Percentiles rank a stretch among this genome's conserved stretches.
Evolutionary conservation across 2,888 invertebrate species (phyloP).

Genomic region (Pherbina coryleti): DNA sequence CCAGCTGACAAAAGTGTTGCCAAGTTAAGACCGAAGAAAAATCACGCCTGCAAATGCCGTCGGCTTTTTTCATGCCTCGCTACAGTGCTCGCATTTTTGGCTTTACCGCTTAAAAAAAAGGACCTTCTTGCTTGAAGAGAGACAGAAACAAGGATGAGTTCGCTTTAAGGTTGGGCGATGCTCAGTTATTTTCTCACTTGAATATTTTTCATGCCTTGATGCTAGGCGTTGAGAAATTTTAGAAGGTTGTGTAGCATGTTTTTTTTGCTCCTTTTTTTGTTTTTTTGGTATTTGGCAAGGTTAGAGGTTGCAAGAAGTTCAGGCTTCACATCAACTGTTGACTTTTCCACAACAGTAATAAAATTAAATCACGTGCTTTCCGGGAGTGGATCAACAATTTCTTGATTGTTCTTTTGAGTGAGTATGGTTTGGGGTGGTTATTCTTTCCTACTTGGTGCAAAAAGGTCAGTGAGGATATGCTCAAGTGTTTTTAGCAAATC

Average conservation of each 20-base stretch:
- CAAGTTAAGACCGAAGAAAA: conserved; percentile 35
- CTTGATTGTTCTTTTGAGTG: conserved; percentile 47
- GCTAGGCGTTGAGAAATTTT: conserved; percentile 46
- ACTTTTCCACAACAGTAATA: background rate
- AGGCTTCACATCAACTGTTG: background rate
- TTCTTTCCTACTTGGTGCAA: background rate
- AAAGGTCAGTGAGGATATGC: too few relatives aligned
- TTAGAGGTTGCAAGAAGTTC: too few relatives aligned
- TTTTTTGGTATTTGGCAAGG: background rate
- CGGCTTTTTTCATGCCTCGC: conserved; percentile 34
- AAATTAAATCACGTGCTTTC: background rate
- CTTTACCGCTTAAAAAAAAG: background rate
- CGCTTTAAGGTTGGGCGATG: background rate
- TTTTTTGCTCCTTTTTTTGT: background rate
- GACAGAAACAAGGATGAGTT: too few relatives aligned
- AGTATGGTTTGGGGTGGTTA: background rate
- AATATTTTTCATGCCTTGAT: conserved; percentile 6
- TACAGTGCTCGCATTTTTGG: background rate
- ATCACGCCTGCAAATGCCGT: conserved; percentile 34
- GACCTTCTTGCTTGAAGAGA: background rate
- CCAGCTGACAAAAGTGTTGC: background rate
- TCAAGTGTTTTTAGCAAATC: too few relatives aligned
- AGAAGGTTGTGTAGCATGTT: conserved; percentile 24
- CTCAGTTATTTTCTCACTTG: conserved; percentile 8
- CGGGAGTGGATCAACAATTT: conserved; percentile 35